Evolutionary conservation across 2,797 vertebrate genomes (phyloP), one percentile per base, ranked within the genome.

Genomic region (Vultur gryphus): DNA sequence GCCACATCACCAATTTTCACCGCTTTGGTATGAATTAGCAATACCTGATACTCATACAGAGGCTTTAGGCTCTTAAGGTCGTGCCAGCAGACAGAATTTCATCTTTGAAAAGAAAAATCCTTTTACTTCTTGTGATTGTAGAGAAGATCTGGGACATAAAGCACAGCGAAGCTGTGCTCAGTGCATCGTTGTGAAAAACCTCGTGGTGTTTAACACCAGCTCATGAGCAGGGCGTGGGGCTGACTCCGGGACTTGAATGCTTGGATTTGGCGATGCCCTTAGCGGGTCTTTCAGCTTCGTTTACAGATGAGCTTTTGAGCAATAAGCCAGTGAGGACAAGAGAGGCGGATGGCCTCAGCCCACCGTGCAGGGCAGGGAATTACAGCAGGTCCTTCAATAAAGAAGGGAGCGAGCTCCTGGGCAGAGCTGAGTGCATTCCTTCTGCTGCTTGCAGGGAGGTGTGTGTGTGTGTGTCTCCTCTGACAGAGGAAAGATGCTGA

Each of bases 151-250:
- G 58, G 44, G 43, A 24, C 26, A 18, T 10, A 3, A 37, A 49
- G 35, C 48, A 6, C 33, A 81, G 49, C 3, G 1, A 67, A 62
- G 31, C 44, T 2, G 0, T 9, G 37, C 7, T 67, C 41, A 5
- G 1, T 4, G 35, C 3, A 2, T 24, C 4, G 0, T 3, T 33
- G 33, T 58, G 58, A 24, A 44, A 89, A 91, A 8, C 33, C 24
- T 66, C 15, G 1, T 3, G 26, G 58, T 51, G 62, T 41, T 52
- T 18, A 33, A 3, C 0, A 0, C 31, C 21, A 13, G 13, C 13
- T 84, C 1, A 0, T 5, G 46, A 57, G 52, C 39, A 70, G 67
- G 33, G 23, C 5, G 5, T 11, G 31, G 65, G 54, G 18, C 57
- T 86, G 84, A 12, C 44, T 48, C 49, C 10, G 3, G 9, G 46